phyloP scores from a whole-genome alignment of 2,888 invertebrate species.

The Agonopterix heracliana region DNA sequence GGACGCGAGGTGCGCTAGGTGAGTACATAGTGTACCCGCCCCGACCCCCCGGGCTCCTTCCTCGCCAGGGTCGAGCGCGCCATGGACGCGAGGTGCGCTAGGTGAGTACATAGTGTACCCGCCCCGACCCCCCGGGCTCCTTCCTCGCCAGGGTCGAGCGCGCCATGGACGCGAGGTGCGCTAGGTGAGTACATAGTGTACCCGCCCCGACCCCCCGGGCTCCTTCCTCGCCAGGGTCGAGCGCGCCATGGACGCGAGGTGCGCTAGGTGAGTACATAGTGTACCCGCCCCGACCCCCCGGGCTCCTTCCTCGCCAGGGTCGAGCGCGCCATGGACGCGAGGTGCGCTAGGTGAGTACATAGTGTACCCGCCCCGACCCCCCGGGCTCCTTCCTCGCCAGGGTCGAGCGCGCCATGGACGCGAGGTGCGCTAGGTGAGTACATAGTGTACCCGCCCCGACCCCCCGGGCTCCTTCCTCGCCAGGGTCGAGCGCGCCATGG shows the following conservation, averaged over 20 bases:
- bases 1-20: slow-evolving; percentile 78
- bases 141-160: slow-evolving; percentile 84
- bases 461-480: slow-evolving; percentile 78
- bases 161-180: slow-evolving; percentile 81
- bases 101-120: slow-evolving; percentile 79
- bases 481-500: slow-evolving; percentile 82
- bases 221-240: slow-evolving; percentile 84
- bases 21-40: slow-evolving; percentile 83
- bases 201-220: slow-evolving; percentile 62
- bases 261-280: slow-evolving; percentile 80
- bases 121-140: slow-evolving; percentile 55
- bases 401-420: slow-evolving; percentile 82
- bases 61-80: slow-evolving; percentile 83
- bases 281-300: slow-evolving; percentile 55
- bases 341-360: slow-evolving; percentile 80
- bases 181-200: slow-evolving; percentile 78
- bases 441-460: slow-evolving; percentile 70
- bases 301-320: slow-evolving; percentile 83
- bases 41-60: slow-evolving; percentile 70
- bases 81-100: slow-evolving; percentile 79
- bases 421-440: slow-evolving; percentile 80
- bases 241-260: slow-evolving; percentile 80
- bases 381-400: slow-evolving; percentile 80
- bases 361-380: slow-evolving; percentile 62
- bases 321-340: slow-evolving; percentile 80